These are phyloP conservation scores for Leucophenga varia DNA, from an alignment of 1,140 invertebrate genomes.

Conservation along the genomic window DNA sequence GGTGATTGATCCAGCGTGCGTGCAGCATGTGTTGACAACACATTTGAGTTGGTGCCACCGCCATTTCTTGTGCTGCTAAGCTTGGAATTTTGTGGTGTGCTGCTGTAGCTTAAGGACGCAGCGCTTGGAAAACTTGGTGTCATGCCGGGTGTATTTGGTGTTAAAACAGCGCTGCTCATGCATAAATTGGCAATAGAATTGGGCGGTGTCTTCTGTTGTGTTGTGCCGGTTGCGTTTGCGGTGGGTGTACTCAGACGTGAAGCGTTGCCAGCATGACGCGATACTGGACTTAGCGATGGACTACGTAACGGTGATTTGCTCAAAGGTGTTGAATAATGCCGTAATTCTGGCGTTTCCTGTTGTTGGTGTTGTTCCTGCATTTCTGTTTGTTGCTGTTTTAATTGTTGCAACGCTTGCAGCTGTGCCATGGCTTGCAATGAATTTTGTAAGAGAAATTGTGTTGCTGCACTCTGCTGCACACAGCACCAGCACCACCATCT, in stretches of 20 bases:
- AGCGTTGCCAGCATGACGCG: conserved; percentile 12
- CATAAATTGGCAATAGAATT: conserved; percentile 37
- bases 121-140: conserved; percentile 13
- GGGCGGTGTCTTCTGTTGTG: conserved; percentile 56
- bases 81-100: conserved; percentile 35
- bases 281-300: conserved; percentile 58
- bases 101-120: conserved; percentile 10
- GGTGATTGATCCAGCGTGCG: conserved; percentile 73
- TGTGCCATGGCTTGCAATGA: conserved; percentile 73
- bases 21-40: conserved; percentile 57
- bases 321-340: conserved; percentile 46
- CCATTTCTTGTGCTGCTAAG: conserved; percentile 12
- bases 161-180: conserved; percentile 56
- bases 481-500: not conserved
- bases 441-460: conserved; percentile 48
- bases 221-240: conserved; percentile 39
- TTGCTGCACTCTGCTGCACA: conserved; percentile 20
- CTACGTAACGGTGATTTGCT: conserved; percentile 59
- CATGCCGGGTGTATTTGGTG: conserved; percentile 62
- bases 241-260: conserved; percentile 22
- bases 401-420: conserved; percentile 76
- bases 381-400: conserved; percentile 64
- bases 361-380: conserved; percentile 45
- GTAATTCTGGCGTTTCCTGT: conserved; percentile 22
- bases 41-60: conserved; percentile 55